phyloP scores from a whole-genome alignment of 1,140 invertebrate species.

The Agrypnia vestita region DNA sequence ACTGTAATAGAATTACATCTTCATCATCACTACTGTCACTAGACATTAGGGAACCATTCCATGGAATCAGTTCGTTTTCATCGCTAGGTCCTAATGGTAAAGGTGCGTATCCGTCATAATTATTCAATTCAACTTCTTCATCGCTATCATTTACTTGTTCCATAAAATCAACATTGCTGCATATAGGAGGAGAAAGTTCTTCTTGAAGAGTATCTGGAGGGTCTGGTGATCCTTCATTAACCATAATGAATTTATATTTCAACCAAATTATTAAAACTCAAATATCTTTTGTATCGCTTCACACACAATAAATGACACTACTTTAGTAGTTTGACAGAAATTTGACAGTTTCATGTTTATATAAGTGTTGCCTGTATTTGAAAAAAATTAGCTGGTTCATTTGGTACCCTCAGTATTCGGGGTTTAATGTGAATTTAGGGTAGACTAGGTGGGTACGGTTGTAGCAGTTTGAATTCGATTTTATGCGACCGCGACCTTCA shows the following conservation, averaged over 20 bases:
- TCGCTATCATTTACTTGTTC: slow-evolving; percentile 40
- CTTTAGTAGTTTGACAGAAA: not conserved
- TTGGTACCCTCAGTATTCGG: no score
- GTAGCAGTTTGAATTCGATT: no score
- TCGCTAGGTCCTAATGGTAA: slow-evolving; percentile 49
- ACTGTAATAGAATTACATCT: slow-evolving; percentile 34
- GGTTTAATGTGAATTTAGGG: no score
- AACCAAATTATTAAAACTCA: not conserved
- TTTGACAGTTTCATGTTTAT: slow-evolving; percentile 13
- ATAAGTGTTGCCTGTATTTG: no score
- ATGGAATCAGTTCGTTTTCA: slow-evolving; percentile 42
- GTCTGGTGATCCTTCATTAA: slow-evolving; percentile 45
- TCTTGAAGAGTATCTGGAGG: slow-evolving; percentile 50
- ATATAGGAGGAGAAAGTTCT: slow-evolving; percentile 31
- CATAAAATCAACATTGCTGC: slow-evolving; percentile 39
- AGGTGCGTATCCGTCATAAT: slow-evolving; percentile 56
- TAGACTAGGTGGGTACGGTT: no score
- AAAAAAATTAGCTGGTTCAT: not conserved
- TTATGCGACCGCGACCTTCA: no score
- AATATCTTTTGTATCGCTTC: not conserved
- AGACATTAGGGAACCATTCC: slow-evolving; percentile 44
- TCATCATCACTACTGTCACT: slow-evolving; percentile 52
- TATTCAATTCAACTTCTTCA: slow-evolving; percentile 45
- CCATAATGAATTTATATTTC: slow-evolving; percentile 36
- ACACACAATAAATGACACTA: not conserved